Evolutionary conservation across 2,797 vertebrate genomes (phyloP).

Genomic region (Neostethus bicornis): DNA sequence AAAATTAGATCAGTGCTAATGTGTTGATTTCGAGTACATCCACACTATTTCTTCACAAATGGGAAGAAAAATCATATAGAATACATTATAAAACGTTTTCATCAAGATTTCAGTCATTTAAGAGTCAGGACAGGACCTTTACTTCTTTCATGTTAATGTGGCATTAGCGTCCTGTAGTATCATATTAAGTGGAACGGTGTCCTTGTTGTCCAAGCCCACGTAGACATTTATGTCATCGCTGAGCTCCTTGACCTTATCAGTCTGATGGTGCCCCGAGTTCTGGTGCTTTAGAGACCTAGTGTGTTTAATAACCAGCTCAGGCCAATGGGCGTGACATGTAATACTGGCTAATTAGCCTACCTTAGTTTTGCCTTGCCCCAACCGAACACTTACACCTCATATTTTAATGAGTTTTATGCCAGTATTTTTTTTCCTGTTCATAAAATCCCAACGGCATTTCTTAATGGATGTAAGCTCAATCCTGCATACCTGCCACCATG

Average conservation of each 20-base stretch:
- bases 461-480: not conserved
- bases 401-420: conserved; percentile 69
- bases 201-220: conserved; percentile 39
- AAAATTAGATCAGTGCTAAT: too few relatives aligned
- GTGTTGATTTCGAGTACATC: too few relatives aligned
- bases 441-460: not conserved
- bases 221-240: conserved; percentile 57
- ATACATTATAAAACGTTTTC: too few relatives aligned
- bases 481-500: not conserved
- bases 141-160: not conserved
- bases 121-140: not conserved
- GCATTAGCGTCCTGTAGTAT: conserved; percentile 14
- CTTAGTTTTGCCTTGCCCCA: conserved; percentile 64
- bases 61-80: too few relatives aligned
- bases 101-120: too few relatives aligned
- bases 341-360: conserved; percentile 74
- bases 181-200: conserved; percentile 42
- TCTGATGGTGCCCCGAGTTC: conserved; percentile 42
- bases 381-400: conserved; percentile 64
- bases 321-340: conserved; percentile 69
- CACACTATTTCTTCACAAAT: too few relatives aligned
- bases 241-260: conserved; percentile 60
- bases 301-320: conserved; percentile 72
- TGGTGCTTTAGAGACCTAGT: conserved; percentile 52
- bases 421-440: conserved; percentile 47